Evolutionary conservation across 2,113 vertebrate genomes (phyloP).

Genomic region (Proteles cristata): DNA sequence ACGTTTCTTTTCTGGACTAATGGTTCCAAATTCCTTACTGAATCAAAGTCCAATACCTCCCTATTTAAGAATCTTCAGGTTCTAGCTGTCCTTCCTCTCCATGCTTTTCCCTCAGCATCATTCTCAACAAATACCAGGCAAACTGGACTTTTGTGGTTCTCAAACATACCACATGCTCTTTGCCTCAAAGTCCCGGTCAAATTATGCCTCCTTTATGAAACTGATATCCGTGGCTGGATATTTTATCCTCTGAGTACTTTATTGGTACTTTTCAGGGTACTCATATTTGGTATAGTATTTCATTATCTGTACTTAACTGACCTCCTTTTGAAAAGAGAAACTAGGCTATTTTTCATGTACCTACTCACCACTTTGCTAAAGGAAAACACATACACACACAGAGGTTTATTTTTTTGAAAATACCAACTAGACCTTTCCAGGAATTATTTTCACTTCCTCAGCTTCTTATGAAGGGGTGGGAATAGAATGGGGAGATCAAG

Average conservation of each 20-base stretch:
- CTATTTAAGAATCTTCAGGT: background rate
- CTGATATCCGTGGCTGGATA: background rate
- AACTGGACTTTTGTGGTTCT: background rate
- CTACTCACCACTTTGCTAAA: background rate
- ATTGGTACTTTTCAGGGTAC: background rate
- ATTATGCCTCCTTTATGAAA: conserved; percentile 25
- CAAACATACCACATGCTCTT: background rate
- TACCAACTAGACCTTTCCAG: background rate
- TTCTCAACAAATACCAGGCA: conserved; percentile 30
- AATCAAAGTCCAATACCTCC: background rate
- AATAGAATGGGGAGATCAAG: background rate
- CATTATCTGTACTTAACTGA: background rate
- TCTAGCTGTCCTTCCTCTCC: background rate
- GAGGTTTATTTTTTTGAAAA: background rate
- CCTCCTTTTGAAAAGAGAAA: background rate
- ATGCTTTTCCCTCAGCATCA: background rate
- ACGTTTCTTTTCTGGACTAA: background rate
- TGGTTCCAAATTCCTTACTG: background rate
- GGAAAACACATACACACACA: background rate
- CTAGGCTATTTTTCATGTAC: background rate
- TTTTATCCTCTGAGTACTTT: background rate
- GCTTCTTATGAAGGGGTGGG: background rate
- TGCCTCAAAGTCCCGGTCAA: background rate
- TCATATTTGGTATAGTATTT: background rate
- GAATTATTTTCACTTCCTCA: conserved; percentile 21